A percentile compares a stretch with the other conserved stretches of the same genome.
These are phyloP conservation scores for Petaurus breviceps DNA, from an alignment of 2,113 vertebrate species.

Conservation along the genomic window DNA sequence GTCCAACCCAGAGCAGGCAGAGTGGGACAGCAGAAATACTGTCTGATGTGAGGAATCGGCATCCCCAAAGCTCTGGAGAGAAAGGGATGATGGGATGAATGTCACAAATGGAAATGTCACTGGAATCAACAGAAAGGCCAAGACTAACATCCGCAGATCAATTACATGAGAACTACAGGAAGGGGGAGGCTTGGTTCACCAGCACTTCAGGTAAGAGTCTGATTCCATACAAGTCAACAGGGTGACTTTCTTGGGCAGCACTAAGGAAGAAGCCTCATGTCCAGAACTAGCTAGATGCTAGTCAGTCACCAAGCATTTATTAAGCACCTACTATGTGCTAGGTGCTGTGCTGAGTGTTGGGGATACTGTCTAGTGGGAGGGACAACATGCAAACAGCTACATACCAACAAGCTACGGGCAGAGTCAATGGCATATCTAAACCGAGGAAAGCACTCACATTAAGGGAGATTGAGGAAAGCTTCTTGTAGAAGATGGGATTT, in stretches of 20 bases:
- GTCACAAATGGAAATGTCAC: background rate
- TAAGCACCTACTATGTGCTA: background rate
- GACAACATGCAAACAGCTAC: too few relatives aligned
- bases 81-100: background rate
- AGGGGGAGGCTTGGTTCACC: background rate
- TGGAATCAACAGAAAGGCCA: background rate
- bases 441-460: background rate
- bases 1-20: too few relatives aligned
- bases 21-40: background rate
- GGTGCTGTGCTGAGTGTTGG: background rate
- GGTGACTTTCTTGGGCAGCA: too few relatives aligned
- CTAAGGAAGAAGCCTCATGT: background rate
- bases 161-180: background rate
- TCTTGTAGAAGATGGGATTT: background rate
- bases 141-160: background rate
- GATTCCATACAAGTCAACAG: background rate
- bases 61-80: background rate
- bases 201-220: background rate
- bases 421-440: background rate
- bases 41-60: background rate
- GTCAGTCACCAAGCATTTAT: background rate
- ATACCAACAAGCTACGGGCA: background rate
- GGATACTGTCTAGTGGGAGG: background rate
- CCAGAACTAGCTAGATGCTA: background rate
- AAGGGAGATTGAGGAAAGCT: background rate